phyloP scores from a whole-genome alignment of 2,113 vertebrate species.

The Crocuta crocuta region DNA sequence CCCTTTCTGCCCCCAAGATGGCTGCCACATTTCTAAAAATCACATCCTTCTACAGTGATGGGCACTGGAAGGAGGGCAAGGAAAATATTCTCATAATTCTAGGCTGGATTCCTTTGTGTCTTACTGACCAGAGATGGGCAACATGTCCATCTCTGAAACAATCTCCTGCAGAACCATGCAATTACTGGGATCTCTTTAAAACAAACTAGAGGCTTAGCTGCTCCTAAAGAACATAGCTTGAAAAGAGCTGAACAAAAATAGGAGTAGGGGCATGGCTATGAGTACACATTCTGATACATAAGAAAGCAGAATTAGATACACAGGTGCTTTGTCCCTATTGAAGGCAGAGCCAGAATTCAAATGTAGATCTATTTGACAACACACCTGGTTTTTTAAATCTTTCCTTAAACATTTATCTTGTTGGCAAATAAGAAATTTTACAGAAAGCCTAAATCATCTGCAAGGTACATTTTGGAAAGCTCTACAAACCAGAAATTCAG shows the following conservation, averaged over 20 bases:
- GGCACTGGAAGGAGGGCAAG: background rate
- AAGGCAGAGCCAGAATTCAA: background rate
- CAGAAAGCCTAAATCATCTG: background rate
- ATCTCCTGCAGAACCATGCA: background rate
- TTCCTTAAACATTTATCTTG: background rate
- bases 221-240: background rate
- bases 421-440: background rate
- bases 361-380: background rate
- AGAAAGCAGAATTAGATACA: background rate
- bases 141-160: background rate
- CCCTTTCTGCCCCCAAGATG: background rate
- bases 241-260: background rate
- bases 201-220: background rate
- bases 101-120: background rate
- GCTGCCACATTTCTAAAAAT: background rate
- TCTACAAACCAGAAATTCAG: background rate
- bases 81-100: background rate
- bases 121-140: background rate
- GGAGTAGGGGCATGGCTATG: too few relatives aligned
- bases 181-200: background rate
- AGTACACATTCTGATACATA: background rate
- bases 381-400: background rate
- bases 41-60: background rate
- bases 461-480: background rate
- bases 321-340: background rate